Percentiles rank a stretch among this genome's conserved stretches.
phyloP scores from a whole-genome alignment of 1,140 invertebrate genomes.

The Elymnias hypermnestra region DNA sequence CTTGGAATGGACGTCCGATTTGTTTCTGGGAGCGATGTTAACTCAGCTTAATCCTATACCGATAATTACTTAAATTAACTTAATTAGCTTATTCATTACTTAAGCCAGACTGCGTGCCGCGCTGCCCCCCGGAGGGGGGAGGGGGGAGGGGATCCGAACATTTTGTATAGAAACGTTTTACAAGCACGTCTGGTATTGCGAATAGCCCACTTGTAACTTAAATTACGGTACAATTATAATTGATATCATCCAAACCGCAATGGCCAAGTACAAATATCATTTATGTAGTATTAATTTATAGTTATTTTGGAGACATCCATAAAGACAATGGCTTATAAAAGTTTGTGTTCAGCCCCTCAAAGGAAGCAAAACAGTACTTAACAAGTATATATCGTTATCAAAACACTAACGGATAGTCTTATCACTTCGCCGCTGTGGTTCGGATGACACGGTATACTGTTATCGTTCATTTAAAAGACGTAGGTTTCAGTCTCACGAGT shows the following conservation, averaged over 20 bases:
- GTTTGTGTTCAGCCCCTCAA: too few species aligned
- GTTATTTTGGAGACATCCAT: too few species aligned
- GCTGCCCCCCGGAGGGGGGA: not conserved
- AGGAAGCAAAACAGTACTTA: too few species aligned
- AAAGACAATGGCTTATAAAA: too few species aligned
- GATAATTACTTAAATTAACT: slow-evolving; percentile 54
- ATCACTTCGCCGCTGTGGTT: too few species aligned
- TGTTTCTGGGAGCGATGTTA: slow-evolving; percentile 22
- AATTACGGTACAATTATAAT: slow-evolving; percentile 31
- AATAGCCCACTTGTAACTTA: slow-evolving; percentile 46
- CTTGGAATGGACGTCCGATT: slow-evolving; percentile 45
- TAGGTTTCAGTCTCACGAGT: slow-evolving; percentile 43
- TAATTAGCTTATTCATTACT: slow-evolving; percentile 48
- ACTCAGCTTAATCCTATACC: slow-evolving; percentile 41
- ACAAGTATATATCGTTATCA: too few species aligned
- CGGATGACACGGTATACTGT: too few species aligned
- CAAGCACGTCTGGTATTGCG: slow-evolving; percentile 49
- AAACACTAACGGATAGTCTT: too few species aligned
- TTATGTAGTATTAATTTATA: too few species aligned
- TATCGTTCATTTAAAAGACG: slow-evolving; percentile 21
- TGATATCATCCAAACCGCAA: too few species aligned
- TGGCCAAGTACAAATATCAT: too few species aligned
- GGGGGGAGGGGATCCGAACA: not conserved
- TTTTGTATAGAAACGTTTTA: not conserved
- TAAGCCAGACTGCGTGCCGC: slow-evolving; percentile 41